Evolutionary conservation across 2,113 vertebrate species (phyloP).

Genomic region (Lampris megalopsis): DNA sequence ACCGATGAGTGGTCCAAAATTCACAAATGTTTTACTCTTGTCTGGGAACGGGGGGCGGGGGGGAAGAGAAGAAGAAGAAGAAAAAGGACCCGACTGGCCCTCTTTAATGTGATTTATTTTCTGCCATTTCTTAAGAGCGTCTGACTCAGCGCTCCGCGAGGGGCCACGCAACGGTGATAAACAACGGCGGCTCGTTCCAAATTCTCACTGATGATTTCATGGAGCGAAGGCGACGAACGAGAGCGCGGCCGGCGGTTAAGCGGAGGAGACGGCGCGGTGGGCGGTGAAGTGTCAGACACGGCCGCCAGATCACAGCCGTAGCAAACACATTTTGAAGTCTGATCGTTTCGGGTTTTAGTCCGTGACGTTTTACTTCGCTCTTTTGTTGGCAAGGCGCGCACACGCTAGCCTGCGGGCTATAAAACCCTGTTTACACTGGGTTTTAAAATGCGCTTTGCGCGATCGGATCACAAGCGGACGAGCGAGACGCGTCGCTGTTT

Average conservation of each 20-base stretch:
- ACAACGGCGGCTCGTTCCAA: slow-evolving; percentile 38
- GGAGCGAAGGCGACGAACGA: slow-evolving; percentile 55
- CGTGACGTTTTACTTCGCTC: slow-evolving; percentile 44
- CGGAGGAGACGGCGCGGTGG: slow-evolving; percentile 47
- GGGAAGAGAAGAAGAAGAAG: background rate
- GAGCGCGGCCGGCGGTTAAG: slow-evolving; percentile 48
- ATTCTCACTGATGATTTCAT: slow-evolving; percentile 53
- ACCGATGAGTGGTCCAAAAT: slow-evolving; percentile 29
- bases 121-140: slow-evolving; percentile 58
- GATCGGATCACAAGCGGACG: too few relatives aligned
- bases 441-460: too few relatives aligned
- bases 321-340: slow-evolving; percentile 61
- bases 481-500: too few relatives aligned
- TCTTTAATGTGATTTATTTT: slow-evolving; percentile 64
- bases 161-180: slow-evolving; percentile 51
- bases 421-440: too few relatives aligned
- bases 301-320: slow-evolving; percentile 48
- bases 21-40: slow-evolving; percentile 26
- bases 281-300: slow-evolving; percentile 44
- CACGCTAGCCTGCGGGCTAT: background rate
- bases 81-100: slow-evolving; percentile 30
- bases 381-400: slow-evolving; percentile 22
- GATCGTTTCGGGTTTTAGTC: slow-evolving; percentile 53
- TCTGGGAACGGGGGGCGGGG: slow-evolving; percentile 14
- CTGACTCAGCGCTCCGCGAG: slow-evolving; percentile 60